These are phyloP conservation scores for Ptychodera flava DNA, from an alignment of 35 echinoderm and acorn worm species.

Conservation along the genomic window DNA sequence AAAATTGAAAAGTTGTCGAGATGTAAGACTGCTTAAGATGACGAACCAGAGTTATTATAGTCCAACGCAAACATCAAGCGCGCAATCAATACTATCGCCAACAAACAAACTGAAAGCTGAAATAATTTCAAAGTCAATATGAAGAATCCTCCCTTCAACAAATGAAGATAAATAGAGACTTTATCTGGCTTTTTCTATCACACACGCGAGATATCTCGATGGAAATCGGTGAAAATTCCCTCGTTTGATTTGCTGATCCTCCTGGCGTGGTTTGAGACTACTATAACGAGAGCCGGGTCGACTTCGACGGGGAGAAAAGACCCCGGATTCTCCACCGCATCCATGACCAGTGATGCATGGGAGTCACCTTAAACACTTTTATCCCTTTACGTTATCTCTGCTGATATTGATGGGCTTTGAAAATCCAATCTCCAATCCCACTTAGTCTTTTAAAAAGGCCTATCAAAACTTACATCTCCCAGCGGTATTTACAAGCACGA, in stretches of 20 bases:
- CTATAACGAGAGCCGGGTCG: neutral
- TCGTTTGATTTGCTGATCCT: neutral
- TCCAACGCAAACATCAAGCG: no score
- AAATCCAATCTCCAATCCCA: neutral
- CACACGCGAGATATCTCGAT: no score
- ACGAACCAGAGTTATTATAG: no score
- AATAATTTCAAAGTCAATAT: no score
- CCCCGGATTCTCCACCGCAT: neutral
- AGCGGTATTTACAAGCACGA: neutral
- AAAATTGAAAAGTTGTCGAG: no score
- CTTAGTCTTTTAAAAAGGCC: slow-evolving; percentile 1
- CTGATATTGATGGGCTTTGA: neutral
- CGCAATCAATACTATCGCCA: no score
- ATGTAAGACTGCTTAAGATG: no score
- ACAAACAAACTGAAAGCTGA: no score
- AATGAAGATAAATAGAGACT: no score
- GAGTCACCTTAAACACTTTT: neutral
- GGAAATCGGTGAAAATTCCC: neutral
- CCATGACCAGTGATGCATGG: neutral
- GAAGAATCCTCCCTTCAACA: no score
- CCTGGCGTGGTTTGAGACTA: neutral
- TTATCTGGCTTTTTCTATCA: no score
- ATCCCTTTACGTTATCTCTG: neutral
- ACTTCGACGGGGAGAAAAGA: neutral
- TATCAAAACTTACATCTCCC: neutral